These are phyloP conservation scores for Pelagia noctiluca DNA, from an alignment of 30 jellyfish, hydroid and myxozoan species.

Conservation along the genomic window DNA sequence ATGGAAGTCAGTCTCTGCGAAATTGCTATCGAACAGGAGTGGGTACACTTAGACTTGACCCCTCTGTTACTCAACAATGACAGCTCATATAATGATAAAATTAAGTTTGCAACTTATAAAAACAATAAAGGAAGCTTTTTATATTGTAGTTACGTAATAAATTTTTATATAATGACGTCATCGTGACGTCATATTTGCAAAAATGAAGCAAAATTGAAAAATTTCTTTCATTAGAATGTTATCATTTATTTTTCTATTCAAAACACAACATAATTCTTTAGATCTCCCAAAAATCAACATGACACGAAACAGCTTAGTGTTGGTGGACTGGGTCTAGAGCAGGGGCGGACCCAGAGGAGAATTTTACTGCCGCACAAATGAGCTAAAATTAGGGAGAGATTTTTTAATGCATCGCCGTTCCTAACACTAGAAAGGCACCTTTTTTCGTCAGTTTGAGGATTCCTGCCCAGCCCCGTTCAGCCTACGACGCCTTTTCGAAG, in stretches of 20 bases:
- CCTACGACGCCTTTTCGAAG: too few relatives aligned
- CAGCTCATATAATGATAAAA: background rate
- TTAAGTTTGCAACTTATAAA: background rate
- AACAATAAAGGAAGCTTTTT: background rate
- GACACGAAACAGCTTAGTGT: background rate
- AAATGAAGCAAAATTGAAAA: background rate
- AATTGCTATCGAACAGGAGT: background rate
- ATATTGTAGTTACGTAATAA: background rate
- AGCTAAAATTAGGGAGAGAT: too few relatives aligned
- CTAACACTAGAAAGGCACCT: too few relatives aligned
- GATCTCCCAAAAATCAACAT: background rate
- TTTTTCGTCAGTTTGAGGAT: too few relatives aligned
- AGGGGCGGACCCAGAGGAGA: too few relatives aligned
- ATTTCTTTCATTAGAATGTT: background rate
- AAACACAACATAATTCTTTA: background rate
- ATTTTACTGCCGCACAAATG: too few relatives aligned
- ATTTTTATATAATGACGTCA: background rate
- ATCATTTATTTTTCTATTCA: background rate
- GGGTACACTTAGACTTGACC: conserved; percentile 4
- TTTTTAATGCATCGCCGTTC: too few relatives aligned
- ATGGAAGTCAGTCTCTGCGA: conserved; percentile 8
- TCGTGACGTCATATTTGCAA: background rate
- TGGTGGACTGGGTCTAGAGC: background rate
- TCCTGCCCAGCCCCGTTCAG: too few relatives aligned
- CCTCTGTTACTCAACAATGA: background rate